Evolutionary conservation across 2,113 vertebrate genomes (phyloP), one percentile per base, ranked within the genome.

Genomic region (Dolichallabes microphthalmus): DNA sequence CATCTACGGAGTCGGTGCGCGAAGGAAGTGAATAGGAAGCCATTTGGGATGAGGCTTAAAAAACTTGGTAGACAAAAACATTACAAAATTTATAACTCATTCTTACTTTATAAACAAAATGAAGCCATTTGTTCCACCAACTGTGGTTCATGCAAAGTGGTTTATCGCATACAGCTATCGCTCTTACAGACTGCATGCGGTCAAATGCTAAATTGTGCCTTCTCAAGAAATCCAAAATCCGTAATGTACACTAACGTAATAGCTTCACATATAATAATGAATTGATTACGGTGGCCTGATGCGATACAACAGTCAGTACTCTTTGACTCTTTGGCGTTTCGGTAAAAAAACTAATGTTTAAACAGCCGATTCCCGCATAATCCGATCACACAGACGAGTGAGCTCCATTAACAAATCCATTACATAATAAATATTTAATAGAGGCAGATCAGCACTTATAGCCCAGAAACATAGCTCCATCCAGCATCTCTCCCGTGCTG

Each of bases 371-470:
- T 82, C 32, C 50, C 30, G 17, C 32, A 27, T 55, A 39, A 27
- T 79, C 63, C 45, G 53, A 85, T 89, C 57, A 82, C 68, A 73
- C 55, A 85, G 83, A 83, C 60, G 63, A 78, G 82, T 74, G 27
- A 58, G 30, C 53, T 86, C 82, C 83, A 86, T 81, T 86, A 81
- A 87, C 58, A 80, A 86, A 87, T 69, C 60, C 75, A 55, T 84
- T 75, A 77, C 82, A 86, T 14, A n/a, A 85, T 88, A 78, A 82
- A 89, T 87, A 80, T 85, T 87, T 88, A 74, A 88, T 88, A 27
- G 53, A n/a, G 60, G 35, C 53, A 57, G 66, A 80, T 57, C 75
- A 69, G 66, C 45, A 73, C 68, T 64, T 86, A 86, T 27, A 86
- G 68, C 17, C 50, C 45, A 64, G 52, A 82, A 66, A 57, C 53